Percentiles rank a stretch among this genome's conserved stretches.
These are phyloP conservation scores for Protophormia terraenovae DNA, from an alignment of 2,888 invertebrate species.

Conservation along the genomic window DNA sequence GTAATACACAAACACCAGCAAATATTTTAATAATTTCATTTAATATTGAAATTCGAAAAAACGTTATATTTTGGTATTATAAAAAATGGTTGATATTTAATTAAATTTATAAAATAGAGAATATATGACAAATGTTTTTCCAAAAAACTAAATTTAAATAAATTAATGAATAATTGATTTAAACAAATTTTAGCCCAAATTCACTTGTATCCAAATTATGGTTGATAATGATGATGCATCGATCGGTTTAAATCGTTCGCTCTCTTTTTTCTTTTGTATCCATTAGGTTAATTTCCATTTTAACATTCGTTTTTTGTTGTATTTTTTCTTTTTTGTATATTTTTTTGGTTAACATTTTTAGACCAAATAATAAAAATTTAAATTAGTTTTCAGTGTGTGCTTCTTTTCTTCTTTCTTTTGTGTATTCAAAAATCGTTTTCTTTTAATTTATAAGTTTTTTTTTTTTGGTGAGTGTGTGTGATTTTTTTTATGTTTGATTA, in stretches of 20 bases:
- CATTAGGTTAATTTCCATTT: constrained; percentile 47
- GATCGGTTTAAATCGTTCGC: background rate
- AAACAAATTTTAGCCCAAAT: constrained; percentile 24
- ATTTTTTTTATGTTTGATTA: constrained; percentile 45
- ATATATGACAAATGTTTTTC: background rate
- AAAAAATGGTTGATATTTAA: background rate
- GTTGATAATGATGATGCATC: constrained; percentile 20
- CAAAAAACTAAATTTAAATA: background rate
- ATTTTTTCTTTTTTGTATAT: no score
- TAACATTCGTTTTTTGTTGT: background rate
- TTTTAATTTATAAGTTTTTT: constrained; percentile 49
- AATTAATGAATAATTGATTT: background rate
- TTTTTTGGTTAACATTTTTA: background rate
- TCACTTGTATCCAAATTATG: background rate
- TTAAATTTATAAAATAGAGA: background rate
- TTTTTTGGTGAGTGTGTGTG: background rate
- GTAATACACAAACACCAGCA: background rate
- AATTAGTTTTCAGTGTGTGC: background rate
- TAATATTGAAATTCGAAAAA: background rate
- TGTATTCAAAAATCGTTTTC: constrained; percentile 58
- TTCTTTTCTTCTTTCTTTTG: constrained; percentile 19
- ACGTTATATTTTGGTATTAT: no score
- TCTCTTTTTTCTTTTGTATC: background rate
- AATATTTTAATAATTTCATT: constrained; percentile 5
- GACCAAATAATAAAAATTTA: constrained; percentile 18